Base-by-base conservation (phyloP, 2,888 invertebrate genomes). In the Nephrotoma appendiculata region DNA sequence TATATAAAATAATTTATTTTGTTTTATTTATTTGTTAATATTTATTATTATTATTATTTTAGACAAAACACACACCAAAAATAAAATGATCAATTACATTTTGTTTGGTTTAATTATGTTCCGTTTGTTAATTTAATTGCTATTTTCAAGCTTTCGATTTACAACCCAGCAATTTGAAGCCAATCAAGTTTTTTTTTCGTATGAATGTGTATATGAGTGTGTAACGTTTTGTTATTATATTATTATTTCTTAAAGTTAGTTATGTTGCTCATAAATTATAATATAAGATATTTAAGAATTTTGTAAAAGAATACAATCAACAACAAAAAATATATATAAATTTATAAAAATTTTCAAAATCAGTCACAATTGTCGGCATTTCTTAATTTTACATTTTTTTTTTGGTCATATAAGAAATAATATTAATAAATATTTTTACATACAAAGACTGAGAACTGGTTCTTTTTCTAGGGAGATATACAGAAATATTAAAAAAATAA, bases 391-490 rank as follows among this genome's bases (percentile, higher is more conserved):
- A 44, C 1, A 44, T 44, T 44, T 44, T 44, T 44, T 44, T 44
- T 52, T 52, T 52, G 15, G 52, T 52, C 31, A 71, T 71, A 31
- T 31, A 71, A 71, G 31, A 71, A 31, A 31, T 31, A 31, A 31
- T 71, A 71, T 71, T 5, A 31, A 52, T 52, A 52, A 15, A 52
- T 44, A 44, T 44, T 44, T 44, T 9, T 11, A 44, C 44, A 5
- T 52, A 52, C 52, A 71, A 43, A 84, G 43, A 83, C 12, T 7
- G 12, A 42, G 42, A 84, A 84, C 84, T 84, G 84, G 84, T 84
- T 71, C 71, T 71, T 52, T 84, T 84, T 84, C 84, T 84, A 42
- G 84, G 84, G 84, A 84, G 41, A 84, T 84, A 84, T 84, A 84
- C 31, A 31, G 31, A 71, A 71, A 71, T 71, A 71, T 71, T 11